A percentile compares a stretch with the other conserved stretches of the same genome.
phyloP scores from a whole-genome alignment of 2,888 invertebrate species.

The Dinocampus coccinellae region DNA sequence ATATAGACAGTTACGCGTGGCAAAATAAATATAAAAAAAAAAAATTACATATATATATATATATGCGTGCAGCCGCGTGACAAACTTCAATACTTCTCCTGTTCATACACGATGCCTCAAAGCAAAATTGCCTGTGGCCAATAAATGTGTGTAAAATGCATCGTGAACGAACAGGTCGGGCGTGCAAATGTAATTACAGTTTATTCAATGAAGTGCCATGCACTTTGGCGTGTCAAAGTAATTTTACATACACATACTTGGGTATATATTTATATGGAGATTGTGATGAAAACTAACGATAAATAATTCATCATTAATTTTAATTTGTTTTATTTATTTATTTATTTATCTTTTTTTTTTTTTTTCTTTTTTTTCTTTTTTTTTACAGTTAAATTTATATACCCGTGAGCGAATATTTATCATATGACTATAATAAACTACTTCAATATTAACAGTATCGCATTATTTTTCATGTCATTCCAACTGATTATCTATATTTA shows the following conservation, averaged over 20 bases:
- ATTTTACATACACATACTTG: not conserved
- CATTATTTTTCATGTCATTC: too few relatives aligned
- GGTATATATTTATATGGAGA: not conserved
- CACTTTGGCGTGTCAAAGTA: not conserved
- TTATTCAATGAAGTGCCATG: constrained; percentile 43
- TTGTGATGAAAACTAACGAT: constrained; percentile 17
- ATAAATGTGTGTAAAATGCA: not conserved
- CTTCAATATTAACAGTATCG: too few relatives aligned
- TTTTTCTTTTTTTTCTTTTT: too few relatives aligned
- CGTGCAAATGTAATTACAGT: constrained; percentile 43
- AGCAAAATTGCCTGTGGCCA: not conserved
- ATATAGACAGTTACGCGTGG: not conserved
- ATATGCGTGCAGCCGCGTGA: not conserved
- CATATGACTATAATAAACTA: too few relatives aligned
- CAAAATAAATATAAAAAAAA: constrained; percentile 7
- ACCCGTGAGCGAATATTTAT: too few relatives aligned
- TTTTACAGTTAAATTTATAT: too few relatives aligned
- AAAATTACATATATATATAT: too few relatives aligned
- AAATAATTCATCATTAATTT: constrained; percentile 43
- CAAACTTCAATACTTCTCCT: not conserved
- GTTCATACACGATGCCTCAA: not conserved
- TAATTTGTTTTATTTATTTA: too few relatives aligned
- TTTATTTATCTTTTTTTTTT: too few relatives aligned
- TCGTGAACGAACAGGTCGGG: not conserved
- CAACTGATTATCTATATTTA: too few relatives aligned